Evolutionary conservation across 2,113 vertebrate genomes (phyloP).

Genomic region (Neogale vison): DNA sequence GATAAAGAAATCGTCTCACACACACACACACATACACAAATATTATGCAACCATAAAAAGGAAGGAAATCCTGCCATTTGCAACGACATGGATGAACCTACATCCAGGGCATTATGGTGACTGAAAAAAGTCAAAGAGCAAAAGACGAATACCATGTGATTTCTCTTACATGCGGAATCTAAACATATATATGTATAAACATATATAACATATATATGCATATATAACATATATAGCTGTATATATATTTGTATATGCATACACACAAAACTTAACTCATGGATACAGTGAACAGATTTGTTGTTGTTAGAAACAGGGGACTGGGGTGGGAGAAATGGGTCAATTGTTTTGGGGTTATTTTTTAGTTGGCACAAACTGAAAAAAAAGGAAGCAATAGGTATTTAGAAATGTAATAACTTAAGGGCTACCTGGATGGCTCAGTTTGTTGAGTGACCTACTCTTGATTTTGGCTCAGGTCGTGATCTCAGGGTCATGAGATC

Average conservation of each 20-base stretch:
- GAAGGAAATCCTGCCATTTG: not conserved
- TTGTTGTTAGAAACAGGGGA: not conserved
- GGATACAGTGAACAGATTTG: not conserved
- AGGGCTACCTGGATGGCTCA: not conserved
- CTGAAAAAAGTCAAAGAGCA: not conserved
- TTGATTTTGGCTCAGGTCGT: not conserved
- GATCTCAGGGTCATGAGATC: not conserved
- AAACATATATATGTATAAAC: not conserved
- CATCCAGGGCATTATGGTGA: not conserved
- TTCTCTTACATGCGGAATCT: not conserved
- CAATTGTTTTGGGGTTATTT: not conserved
- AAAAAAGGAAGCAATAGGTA: not conserved
- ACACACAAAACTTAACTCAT: not conserved
- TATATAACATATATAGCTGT: not conserved
- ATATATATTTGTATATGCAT: not conserved
- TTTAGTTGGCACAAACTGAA: not conserved
- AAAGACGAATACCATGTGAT: not conserved
- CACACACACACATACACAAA: not conserved
- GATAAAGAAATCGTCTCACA: not conserved
- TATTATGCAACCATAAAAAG: not conserved
- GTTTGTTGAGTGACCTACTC: not conserved
- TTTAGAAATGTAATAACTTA: constrained; percentile 63
- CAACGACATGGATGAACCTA: not conserved
- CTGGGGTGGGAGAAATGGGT: not conserved
- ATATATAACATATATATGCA: not conserved